Evolutionary conservation across 2,888 invertebrate genomes (phyloP).

Genomic region (Epinotia brunnichana): DNA sequence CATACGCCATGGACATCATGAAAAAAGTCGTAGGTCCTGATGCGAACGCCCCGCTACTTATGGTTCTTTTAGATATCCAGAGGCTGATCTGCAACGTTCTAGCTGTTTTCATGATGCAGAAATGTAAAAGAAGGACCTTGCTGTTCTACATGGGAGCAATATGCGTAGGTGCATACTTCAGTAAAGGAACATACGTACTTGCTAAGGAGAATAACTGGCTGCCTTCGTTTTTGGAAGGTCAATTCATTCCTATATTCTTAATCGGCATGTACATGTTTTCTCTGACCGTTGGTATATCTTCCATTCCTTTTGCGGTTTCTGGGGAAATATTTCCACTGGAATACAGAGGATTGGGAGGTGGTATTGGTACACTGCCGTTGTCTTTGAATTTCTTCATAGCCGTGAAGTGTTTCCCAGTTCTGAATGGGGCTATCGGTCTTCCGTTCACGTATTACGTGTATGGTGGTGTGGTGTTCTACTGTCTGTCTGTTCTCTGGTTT

Average conservation of each 20-base stretch:
- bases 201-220: slow-evolving; percentile 61
- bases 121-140: slow-evolving; percentile 84
- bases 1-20: slow-evolving; percentile 87
- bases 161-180: slow-evolving; percentile 84
- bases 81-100: slow-evolving; percentile 85
- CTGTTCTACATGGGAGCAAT: slow-evolving; percentile 84
- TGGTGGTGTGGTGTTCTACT: slow-evolving; percentile 79
- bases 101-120: slow-evolving; percentile 85
- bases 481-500: slow-evolving; percentile 82
- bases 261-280: slow-evolving; percentile 84
- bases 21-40: slow-evolving; percentile 83
- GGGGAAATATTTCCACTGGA: slow-evolving; percentile 88
- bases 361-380: slow-evolving; percentile 84
- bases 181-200: slow-evolving; percentile 77
- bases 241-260: slow-evolving; percentile 78
- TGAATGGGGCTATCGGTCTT: slow-evolving; percentile 79
- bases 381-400: slow-evolving; percentile 87
- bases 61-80: slow-evolving; percentile 85
- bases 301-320: slow-evolving; percentile 88
- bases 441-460: slow-evolving; percentile 85
- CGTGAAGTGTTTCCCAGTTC: slow-evolving; percentile 86
- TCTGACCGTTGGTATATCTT: slow-evolving; percentile 84
- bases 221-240: slow-evolving; percentile 60
- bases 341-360: slow-evolving; percentile 86
- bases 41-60: slow-evolving; percentile 85